Evolutionary conservation across 2,888 invertebrate species (phyloP).

Genomic region (Clanis bilineata): DNA sequence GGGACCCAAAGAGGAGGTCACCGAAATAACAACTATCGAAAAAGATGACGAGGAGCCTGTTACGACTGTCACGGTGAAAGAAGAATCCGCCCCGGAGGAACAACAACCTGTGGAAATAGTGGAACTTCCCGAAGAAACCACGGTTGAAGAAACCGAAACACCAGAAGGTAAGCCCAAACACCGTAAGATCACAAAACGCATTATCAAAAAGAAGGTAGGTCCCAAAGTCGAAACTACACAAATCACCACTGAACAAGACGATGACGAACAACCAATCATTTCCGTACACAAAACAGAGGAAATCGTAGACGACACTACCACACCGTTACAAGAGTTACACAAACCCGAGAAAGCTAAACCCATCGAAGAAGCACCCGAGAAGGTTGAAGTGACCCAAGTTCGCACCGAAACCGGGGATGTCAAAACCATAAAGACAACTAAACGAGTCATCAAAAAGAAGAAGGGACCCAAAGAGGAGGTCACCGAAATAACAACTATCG

Average conservation of each 20-base stretch:
- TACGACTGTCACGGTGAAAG: conserved; percentile 17
- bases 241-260: conserved; percentile 57
- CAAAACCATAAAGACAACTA: background rate
- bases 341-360: background rate
- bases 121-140: conserved; percentile 45
- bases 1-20: conserved; percentile 64
- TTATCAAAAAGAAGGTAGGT: conserved; percentile 49
- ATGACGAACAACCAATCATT: conserved; percentile 41
- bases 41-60: conserved; percentile 54
- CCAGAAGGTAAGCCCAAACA: conserved; percentile 47
- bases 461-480: conserved; percentile 19
- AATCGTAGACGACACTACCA: conserved; percentile 28
- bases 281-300: conserved; percentile 28
- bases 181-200: conserved; percentile 42
- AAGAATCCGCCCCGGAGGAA: conserved; percentile 14
- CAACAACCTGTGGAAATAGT: conserved; percentile 30
- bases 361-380: background rate
- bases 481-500: background rate
- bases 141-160: conserved; percentile 28
- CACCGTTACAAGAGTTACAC: background rate
- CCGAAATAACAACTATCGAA: conserved; percentile 34
- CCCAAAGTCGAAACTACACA: conserved; percentile 33
- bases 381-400: background rate
- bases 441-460: conserved; percentile 36
- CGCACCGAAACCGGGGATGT: background rate